Evolutionary conservation across 2,888 invertebrate genomes (phyloP).

Genomic region (Aradus depressus): DNA sequence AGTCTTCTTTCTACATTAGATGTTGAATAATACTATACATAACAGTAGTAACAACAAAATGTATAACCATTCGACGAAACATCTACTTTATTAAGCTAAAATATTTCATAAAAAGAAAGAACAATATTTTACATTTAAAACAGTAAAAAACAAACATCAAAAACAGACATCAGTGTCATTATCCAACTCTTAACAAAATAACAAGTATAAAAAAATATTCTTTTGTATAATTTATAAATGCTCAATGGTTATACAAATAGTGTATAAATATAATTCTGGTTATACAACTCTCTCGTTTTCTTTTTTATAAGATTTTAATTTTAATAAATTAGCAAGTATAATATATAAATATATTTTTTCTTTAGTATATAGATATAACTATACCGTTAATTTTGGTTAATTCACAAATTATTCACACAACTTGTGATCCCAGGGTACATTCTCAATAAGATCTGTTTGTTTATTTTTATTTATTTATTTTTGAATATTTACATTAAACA

Average conservation of each 20-base stretch:
- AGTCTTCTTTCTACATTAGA: slow-evolving; percentile 13
- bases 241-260: slow-evolving; percentile 18
- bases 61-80: slow-evolving; percentile 3
- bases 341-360: no score
- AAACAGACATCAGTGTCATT: slow-evolving; percentile 15
- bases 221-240: no score
- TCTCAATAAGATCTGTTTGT: no score
- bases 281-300: no score
- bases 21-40: slow-evolving; percentile 10
- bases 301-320: slow-evolving; percentile 15
- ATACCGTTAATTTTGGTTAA: slow-evolving; percentile 17
- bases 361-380: no score
- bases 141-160: slow-evolving; percentile 16
- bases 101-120: slow-evolving; percentile 11
- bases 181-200: slow-evolving; percentile 18
- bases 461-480: no score
- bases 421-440: no score
- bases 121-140: slow-evolving; percentile 1
- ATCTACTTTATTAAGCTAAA: slow-evolving; percentile 12
- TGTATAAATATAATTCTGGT: slow-evolving; percentile 17
- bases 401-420: no score
- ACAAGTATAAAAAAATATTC: slow-evolving; percentile 19
- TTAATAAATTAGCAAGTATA: slow-evolving; percentile 15
- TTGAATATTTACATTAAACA: no score
- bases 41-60: slow-evolving; percentile 14